Evolutionary conservation across 2,113 vertebrate species (phyloP).

Genomic region (Rhinogobius similis): DNA sequence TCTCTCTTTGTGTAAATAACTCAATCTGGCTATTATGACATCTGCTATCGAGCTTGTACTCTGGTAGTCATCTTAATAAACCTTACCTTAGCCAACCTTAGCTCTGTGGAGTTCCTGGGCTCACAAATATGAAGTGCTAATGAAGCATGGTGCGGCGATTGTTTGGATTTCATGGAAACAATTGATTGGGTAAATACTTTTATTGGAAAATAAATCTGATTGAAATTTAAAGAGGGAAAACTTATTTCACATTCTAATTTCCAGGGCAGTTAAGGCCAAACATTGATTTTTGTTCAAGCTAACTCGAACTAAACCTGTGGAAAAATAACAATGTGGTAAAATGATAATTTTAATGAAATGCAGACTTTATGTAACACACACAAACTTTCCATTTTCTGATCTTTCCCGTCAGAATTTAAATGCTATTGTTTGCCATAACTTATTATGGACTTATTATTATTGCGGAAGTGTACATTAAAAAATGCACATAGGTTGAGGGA

Average conservation of each 20-base stretch:
- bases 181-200: conserved; percentile 67
- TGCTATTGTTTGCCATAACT: no score
- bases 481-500: no score
- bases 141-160: conserved; percentile 57
- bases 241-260: conserved; percentile 28
- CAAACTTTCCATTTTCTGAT: conserved; percentile 38
- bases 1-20: no score
- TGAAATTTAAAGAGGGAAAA: conserved; percentile 37
- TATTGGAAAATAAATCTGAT: conserved; percentile 55
- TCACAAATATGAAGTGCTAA: conserved; percentile 34
- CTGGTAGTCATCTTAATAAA: no score
- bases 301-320: conserved; percentile 13
- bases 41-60: no score
- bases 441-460: no score
- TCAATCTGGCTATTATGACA: no score
- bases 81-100: background rate
- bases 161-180: conserved; percentile 49
- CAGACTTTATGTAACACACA: conserved; percentile 54
- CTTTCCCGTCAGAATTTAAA: no score
- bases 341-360: conserved; percentile 68
- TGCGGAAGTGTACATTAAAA: no score
- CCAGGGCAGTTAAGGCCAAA: background rate
- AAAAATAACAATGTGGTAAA: no score
- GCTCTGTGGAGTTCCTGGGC: conserved; percentile 16
- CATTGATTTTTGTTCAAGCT: conserved; percentile 24